Evolutionary conservation across 1,140 invertebrate species (phyloP).

Genomic region (Paracyclopina nana): DNA sequence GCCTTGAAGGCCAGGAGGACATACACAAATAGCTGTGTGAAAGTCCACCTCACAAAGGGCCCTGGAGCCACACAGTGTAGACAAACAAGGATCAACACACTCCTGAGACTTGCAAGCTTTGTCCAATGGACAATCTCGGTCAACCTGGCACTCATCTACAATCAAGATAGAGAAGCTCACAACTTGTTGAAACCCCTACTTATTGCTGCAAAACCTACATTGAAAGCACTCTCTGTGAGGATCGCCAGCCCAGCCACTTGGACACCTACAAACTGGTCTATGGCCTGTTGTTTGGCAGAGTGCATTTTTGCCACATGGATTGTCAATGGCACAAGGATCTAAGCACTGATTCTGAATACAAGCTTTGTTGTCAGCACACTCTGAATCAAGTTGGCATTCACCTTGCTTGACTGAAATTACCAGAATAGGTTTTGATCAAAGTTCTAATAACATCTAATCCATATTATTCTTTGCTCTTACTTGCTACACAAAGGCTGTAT

Average conservation of each 20-base stretch:
- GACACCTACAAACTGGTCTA: slow-evolving; percentile 24
- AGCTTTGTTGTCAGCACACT: slow-evolving; percentile 23
- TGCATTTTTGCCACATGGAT: slow-evolving; percentile 46
- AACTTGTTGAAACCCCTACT: no score
- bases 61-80: slow-evolving; percentile 43
- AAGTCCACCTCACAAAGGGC: slow-evolving; percentile 71
- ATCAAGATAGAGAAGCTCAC: no score
- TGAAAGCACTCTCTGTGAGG: slow-evolving; percentile 23
- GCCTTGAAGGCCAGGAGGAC: slow-evolving; percentile 54
- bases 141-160: slow-evolving; percentile 22
- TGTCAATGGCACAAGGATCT: slow-evolving; percentile 41
- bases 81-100: slow-evolving; percentile 59
- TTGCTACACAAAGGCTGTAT: slow-evolving; percentile 45
- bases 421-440: slow-evolving; percentile 18
- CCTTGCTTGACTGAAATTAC: slow-evolving; percentile 22
- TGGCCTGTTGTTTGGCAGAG: slow-evolving; percentile 34
- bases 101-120: slow-evolving; percentile 39
- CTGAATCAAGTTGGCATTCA: slow-evolving; percentile 22
- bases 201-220: slow-evolving; percentile 19
- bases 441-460: no score
- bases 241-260: slow-evolving; percentile 23
- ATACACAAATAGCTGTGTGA: slow-evolving; percentile 59
- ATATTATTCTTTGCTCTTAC: no score
- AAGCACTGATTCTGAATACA: slow-evolving; percentile 34
- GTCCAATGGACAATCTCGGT: slow-evolving; percentile 22